A percentile compares a stretch with the other conserved stretches of the same genome.
Conservation (phyloP, 2,797 vertebrate genomes). For the Myiothlypis chrysogaster region DNA sequence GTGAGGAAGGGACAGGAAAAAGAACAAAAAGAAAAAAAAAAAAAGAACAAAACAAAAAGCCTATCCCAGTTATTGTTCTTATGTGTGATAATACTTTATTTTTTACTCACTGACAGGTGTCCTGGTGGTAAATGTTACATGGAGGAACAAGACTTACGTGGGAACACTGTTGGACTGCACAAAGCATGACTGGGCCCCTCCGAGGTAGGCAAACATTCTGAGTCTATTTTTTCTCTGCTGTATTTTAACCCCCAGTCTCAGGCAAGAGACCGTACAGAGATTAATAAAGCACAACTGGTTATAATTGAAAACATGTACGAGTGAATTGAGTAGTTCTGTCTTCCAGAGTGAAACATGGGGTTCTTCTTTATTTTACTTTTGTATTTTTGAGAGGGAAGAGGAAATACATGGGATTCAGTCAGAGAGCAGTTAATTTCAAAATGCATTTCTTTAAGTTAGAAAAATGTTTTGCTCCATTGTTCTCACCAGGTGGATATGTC, state of each 20-base stretch:
- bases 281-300: constrained; percentile 55
- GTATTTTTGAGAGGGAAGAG: background rate
- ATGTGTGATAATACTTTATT: constrained; percentile 15
- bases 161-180: constrained; percentile 97
- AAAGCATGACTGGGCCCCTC: constrained; percentile 98
- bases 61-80: background rate
- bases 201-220: constrained; percentile 79
- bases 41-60: background rate
- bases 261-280: background rate
- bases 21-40: background rate
- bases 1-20: background rate
- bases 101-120: constrained; percentile 81
- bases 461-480: background rate
- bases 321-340: background rate
- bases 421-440: background rate
- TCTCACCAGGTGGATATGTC: background rate
- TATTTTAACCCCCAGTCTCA: background rate
- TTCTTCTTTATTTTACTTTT: background rate
- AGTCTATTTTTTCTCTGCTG: background rate
- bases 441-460: background rate
- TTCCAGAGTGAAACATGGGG: background rate
- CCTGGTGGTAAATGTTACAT: constrained; percentile 97
- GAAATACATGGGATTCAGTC: background rate
- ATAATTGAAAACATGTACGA: constrained; percentile 52
- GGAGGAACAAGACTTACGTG: constrained; percentile 99